Percentiles rank a stretch among this genome's conserved stretches.
These are phyloP conservation scores for Silurus aristotelis DNA, from an alignment of 2,797 vertebrate species.

Conservation along the genomic window DNA sequence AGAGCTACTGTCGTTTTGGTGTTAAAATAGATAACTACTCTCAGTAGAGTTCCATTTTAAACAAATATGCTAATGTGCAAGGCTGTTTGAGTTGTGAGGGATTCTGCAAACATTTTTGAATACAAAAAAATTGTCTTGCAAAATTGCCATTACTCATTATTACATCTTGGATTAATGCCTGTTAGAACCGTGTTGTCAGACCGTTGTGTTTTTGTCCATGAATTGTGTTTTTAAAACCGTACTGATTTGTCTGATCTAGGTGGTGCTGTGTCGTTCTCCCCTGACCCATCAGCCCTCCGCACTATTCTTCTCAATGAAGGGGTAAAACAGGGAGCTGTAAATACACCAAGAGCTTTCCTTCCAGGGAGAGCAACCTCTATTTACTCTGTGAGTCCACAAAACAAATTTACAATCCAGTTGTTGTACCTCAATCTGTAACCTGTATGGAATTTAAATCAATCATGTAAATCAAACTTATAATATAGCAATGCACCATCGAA, in stretches of 20 bases:
- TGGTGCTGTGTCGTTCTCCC: slow-evolving; percentile 49
- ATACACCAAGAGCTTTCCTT: slow-evolving; percentile 46
- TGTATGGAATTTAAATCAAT: not conserved
- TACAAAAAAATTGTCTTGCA: not conserved
- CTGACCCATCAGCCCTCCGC: slow-evolving; percentile 53
- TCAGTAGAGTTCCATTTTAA: not conserved
- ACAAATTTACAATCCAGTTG: not conserved
- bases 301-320: slow-evolving; percentile 59
- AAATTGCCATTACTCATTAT: not conserved
- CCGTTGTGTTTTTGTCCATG: not conserved
- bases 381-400: slow-evolving; percentile 54
- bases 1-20: not conserved
- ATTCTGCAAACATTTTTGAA: not conserved
- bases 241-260: slow-evolving; percentile 39
- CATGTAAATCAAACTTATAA: not conserved
- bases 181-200: not conserved
- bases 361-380: slow-evolving; percentile 53
- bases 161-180: not conserved
- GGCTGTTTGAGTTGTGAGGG: not conserved
- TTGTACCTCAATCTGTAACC: not conserved
- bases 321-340: slow-evolving; percentile 27
- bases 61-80: not conserved
- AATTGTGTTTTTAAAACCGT: not conserved
- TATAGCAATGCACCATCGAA: not conserved
- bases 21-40: not conserved